phyloP scores from a whole-genome alignment of 2,797 vertebrate species.

The Clamator glandarius region DNA sequence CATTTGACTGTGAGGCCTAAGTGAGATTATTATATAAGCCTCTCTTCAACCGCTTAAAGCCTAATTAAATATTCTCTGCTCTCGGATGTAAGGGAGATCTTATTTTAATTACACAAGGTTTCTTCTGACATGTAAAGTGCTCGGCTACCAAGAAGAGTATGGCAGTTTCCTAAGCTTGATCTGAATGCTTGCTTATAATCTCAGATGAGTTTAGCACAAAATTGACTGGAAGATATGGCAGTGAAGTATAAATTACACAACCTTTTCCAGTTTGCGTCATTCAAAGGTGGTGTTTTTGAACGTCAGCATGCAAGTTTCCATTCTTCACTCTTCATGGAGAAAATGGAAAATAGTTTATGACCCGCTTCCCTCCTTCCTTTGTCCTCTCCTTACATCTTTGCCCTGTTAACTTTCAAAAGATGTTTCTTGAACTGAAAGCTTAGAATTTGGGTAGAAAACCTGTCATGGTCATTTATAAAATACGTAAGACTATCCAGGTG shows the following conservation, averaged over 20 bases:
- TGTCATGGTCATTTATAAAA: background rate
- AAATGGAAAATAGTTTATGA: background rate
- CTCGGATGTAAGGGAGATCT: background rate
- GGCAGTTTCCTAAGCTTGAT: background rate
- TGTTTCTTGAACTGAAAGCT: background rate
- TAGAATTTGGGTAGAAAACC: background rate
- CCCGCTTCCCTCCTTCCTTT: too few relatives aligned
- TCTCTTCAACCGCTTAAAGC: background rate
- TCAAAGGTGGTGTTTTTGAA: background rate
- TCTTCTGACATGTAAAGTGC: background rate
- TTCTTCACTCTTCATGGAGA: background rate
- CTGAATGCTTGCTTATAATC: background rate
- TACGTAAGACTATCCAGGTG: background rate
- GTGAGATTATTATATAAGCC: background rate
- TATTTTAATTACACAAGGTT: conserved; percentile 35
- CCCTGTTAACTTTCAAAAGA: background rate
- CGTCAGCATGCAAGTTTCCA: background rate
- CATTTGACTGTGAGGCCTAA: background rate
- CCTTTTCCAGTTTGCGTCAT: background rate
- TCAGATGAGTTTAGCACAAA: background rate
- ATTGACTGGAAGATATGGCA: background rate
- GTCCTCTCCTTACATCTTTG: background rate
- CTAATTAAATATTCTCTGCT: conserved; percentile 15
- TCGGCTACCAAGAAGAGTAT: background rate
- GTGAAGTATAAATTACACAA: background rate